Evolutionary conservation across 1,140 invertebrate species (phyloP), one percentile per base, ranked within the genome.

Genomic region (Psix sp.): DNA sequence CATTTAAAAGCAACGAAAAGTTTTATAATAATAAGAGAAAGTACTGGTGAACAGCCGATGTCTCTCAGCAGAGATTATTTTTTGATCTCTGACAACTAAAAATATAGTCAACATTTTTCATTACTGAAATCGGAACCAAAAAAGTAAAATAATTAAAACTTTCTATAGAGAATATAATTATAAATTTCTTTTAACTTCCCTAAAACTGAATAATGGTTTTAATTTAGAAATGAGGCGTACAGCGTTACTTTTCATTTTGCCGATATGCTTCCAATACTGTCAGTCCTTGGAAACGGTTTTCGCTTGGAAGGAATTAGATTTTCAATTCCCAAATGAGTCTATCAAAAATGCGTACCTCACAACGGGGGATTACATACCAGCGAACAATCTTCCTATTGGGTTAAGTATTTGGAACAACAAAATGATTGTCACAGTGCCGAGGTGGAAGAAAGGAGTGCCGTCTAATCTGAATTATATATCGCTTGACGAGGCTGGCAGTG

Each of bases 401-500:
- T 46, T 95, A 45, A 92, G 90, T 31, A 85, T 90, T 21, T 94
- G 92, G 92, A 88, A 90, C 51, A 90, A 94, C 80, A 94, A 93
- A 87, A 75, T 94, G 33, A 94, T 95, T 77, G 85, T 94, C 42
- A 94, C 93, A 1, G 89, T 94, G 4, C 92, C 93, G 0, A 91
- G 91, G 84, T 94, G 93, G 93, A 93, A 92, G 77, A 88, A 89
- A 11, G 93, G 93, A 4, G 91, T 93, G 0, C 90, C 90, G 0
- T 89, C 92, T 5, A 91, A 91, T n/a, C 84, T 94, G 7, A 93
- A 93, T 80, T 93, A 91, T 75, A 84, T 94, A 13, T 76, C 78
- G 6, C 66, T 88, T 40, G 89, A 89, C 54, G 72, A 79, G 15
- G 48, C 60, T 3, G 60, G 43, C 7, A 70, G 74, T 78, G 56